Base-by-base conservation (phyloP, 2,113 vertebrate genomes). In the Pagrus major region DNA sequence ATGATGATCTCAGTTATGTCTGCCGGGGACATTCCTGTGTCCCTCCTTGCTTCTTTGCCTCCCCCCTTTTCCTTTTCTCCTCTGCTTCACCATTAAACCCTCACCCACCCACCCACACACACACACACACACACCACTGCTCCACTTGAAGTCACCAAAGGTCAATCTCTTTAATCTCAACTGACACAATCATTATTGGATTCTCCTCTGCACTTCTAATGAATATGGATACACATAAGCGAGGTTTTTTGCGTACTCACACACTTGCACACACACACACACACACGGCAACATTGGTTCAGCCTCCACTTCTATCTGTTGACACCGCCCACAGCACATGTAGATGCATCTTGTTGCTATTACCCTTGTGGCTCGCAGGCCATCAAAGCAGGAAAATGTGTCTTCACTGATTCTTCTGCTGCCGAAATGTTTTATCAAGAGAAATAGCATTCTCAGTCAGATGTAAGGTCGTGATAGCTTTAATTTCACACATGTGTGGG, bases 201-300 rank as follows among this genome's bases (percentile, higher is more conserved):
- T 87, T 89, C 79, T 85, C 84, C 75, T 81, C 71, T 33, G 21
- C 71, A 66, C 80, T 8, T 55, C 41, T 95, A 93, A 97, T 97
- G 96, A 97, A 97, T 97, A 97, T 97, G 95, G 94, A 96, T 89
- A 5, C 83, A 0, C 75, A 83, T 59, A 81, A 27, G 60, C 58
- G 15, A 64, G 71, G 64, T 56, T 80, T 63, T 63, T 23, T n/a
- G 68, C 49, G 66, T 23, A 42, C 76, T 39, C 39, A 51, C 44
- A 51, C 66, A 15, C 31, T 7, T 54, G 0, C 95, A 92, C 91
- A 88, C 15, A 61, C 63, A 52, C 65, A 60, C 21, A 18, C 76
- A 63, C 35, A 52, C 47, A 68, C n/a, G n/a, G n/a, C n/a, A n/a
- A 23, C 33, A 42, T 27, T 10, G 1, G 6, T 52, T 49, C 31